Evolutionary conservation across 2,113 vertebrate genomes (phyloP).

Genomic region (Eurystomus gularis): DNA sequence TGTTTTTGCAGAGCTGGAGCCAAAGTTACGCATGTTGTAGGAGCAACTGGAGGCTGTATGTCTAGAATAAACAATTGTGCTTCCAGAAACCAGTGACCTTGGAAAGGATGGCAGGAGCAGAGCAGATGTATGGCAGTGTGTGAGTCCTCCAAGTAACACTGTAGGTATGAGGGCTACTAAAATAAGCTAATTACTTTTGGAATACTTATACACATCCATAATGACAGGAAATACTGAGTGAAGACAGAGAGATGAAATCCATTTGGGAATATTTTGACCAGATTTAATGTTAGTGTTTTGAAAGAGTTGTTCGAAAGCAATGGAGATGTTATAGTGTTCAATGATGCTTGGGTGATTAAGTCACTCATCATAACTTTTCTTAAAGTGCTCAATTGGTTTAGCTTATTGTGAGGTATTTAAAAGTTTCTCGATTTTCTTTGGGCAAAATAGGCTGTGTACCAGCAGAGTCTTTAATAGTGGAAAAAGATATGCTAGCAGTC

Average conservation of each 20-base stretch:
- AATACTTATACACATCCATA: not conserved
- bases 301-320: not conserved
- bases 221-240: not conserved
- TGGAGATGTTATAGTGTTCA: not conserved
- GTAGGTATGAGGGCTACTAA: not conserved
- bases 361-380: not conserved
- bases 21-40: not conserved
- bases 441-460: not conserved
- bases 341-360: not conserved
- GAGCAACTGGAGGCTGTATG: not conserved
- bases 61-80: not conserved
- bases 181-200: not conserved
- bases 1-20: not conserved
- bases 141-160: not conserved
- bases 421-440: not conserved
- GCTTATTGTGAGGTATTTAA: not conserved
- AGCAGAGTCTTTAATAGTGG: not conserved
- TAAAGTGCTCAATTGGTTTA: not conserved
- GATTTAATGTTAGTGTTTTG: not conserved
- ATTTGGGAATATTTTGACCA: not conserved
- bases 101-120: not conserved
- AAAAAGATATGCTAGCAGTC: not conserved
- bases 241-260: not conserved
- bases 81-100: not conserved
- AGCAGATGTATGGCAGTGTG: not conserved